phyloP scores from a whole-genome alignment of 2,888 invertebrate genomes.

The Orthosia gothica region DNA sequence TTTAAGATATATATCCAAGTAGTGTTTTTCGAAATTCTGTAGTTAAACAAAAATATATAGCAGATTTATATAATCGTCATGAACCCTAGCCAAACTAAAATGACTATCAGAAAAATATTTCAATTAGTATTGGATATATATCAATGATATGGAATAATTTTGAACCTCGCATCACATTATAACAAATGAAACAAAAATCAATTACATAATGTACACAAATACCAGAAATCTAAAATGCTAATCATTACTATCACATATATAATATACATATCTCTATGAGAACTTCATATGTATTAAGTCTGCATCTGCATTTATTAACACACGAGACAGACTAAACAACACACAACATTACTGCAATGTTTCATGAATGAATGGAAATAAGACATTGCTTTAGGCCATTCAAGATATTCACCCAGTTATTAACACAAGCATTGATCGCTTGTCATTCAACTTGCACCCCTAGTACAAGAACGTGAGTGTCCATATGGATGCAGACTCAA shows the following conservation, averaged over 20 bases:
- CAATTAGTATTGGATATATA: slow-evolving; percentile 46
- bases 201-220: slow-evolving; percentile 72
- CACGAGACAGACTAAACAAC: slow-evolving; percentile 42
- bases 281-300: slow-evolving; percentile 68
- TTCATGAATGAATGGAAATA: slow-evolving; percentile 36
- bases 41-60: neutral
- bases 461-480: slow-evolving; percentile 15
- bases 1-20: slow-evolving; percentile 28
- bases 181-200: slow-evolving; percentile 63
- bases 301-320: slow-evolving; percentile 68
- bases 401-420: slow-evolving; percentile 17
- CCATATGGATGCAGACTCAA: slow-evolving; percentile 60
- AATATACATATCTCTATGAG: slow-evolving; percentile 74
- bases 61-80: slow-evolving; percentile 5
- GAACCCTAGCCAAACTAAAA: neutral
- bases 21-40: neutral
- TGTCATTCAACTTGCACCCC: slow-evolving; percentile 19
- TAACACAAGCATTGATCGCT: slow-evolving; percentile 14
- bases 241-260: slow-evolving; percentile 79
- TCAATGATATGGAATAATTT: slow-evolving; percentile 46
- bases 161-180: slow-evolving; percentile 36
- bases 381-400: slow-evolving; percentile 49
- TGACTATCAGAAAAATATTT: slow-evolving; percentile 19
- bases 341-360: slow-evolving; percentile 37
- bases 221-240: slow-evolving; percentile 69